These are phyloP conservation scores for Thereva unica DNA, from an alignment of 2,888 invertebrate species.

Conservation along the genomic window DNA sequence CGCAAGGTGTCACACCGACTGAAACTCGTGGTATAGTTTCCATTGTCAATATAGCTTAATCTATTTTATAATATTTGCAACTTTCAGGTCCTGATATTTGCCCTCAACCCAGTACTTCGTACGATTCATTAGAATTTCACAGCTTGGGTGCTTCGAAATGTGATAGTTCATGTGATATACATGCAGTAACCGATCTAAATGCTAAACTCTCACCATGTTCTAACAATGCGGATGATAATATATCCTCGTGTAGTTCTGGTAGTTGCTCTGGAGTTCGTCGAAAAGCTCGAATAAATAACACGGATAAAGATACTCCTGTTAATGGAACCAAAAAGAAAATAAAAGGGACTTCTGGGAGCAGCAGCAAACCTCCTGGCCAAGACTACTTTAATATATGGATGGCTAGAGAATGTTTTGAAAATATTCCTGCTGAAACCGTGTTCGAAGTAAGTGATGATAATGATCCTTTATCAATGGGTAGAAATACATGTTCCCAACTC, in stretches of 20 bases:
- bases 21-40: no score
- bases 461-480: slow-evolving; percentile 46
- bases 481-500: slow-evolving; percentile 37
- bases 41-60: no score
- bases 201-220: slow-evolving; percentile 12
- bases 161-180: slow-evolving; percentile 26
- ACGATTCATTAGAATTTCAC: slow-evolving; percentile 8
- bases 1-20: no score
- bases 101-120: background rate
- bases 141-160: slow-evolving; percentile 13
- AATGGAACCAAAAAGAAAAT: slow-evolving; percentile 71
- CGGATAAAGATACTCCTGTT: slow-evolving; percentile 42
- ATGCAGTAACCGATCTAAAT: background rate
- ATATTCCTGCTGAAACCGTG: slow-evolving; percentile 55
- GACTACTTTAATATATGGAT: slow-evolving; percentile 55
- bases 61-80: background rate
- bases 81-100: slow-evolving; percentile 10
- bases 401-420: slow-evolving; percentile 56
- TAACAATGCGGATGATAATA: slow-evolving; percentile 15
- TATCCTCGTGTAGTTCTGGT: slow-evolving; percentile 21
- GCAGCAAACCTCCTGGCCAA: slow-evolving; percentile 43
- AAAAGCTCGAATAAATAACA: slow-evolving; percentile 23
- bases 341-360: slow-evolving; percentile 48
- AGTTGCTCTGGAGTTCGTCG: slow-evolving; percentile 38
- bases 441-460: slow-evolving; percentile 47